phyloP scores from a whole-genome alignment of 2,888 invertebrate species.

The Ochropacha duplaris region DNA sequence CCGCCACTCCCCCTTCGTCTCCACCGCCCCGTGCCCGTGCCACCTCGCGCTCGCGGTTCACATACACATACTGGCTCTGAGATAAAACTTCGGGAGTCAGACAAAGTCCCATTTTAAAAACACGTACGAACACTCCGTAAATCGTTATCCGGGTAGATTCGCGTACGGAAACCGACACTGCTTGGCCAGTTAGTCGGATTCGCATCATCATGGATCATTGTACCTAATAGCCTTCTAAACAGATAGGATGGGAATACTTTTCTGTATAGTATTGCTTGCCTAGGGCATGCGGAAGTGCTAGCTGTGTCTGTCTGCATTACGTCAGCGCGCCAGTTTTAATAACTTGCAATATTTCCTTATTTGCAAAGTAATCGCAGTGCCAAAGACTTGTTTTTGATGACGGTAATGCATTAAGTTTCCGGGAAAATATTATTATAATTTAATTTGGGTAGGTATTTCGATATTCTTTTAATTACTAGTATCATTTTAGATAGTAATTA shows the following conservation, averaged over 20 bases:
- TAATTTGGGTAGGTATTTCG: no score
- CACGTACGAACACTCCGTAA: constrained; percentile 54
- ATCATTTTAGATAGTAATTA: not conserved
- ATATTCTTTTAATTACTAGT: not conserved
- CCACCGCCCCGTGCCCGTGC: constrained; percentile 47
- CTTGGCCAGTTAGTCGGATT: constrained; percentile 34
- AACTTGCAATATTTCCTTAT: constrained; percentile 78
- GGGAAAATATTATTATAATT: not conserved
- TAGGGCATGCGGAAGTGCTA: constrained; percentile 78
- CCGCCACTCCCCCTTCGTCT: constrained; percentile 51
- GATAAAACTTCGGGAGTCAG: constrained; percentile 79
- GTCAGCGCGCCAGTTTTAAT: constrained; percentile 80
- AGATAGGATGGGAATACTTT: constrained; percentile 33
- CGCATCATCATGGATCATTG: constrained; percentile 16
- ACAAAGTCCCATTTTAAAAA: constrained; percentile 44
- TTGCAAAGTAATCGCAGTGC: constrained; percentile 51
- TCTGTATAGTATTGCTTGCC: constrained; percentile 43
- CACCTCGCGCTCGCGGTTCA: constrained; percentile 48
- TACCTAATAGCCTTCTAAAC: no score
- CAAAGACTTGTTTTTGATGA: constrained; percentile 40
- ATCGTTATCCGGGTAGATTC: constrained; percentile 53
- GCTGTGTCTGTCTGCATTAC: constrained; percentile 63
- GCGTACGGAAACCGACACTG: constrained; percentile 36
- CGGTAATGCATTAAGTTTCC: constrained; percentile 31
- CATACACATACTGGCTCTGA: constrained; percentile 41